A percentile compares a stretch with the other conserved stretches of the same genome.
Conservation (phyloP, 1,140 invertebrate genomes). For the Tribolium madens region DNA sequence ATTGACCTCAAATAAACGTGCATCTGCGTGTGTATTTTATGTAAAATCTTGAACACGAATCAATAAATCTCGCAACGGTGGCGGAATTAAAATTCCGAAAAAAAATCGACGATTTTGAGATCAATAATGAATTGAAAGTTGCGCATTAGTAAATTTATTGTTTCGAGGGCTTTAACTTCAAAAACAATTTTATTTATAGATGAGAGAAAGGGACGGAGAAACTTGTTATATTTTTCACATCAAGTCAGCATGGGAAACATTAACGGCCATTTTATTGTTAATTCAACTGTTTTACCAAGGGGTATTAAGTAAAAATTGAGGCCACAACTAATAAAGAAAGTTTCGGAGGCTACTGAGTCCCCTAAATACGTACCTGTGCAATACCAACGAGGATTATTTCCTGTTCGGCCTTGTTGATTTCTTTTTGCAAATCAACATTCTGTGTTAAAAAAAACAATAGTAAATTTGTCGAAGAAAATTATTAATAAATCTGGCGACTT, state of each 20-base stretch:
- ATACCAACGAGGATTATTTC: slow-evolving; percentile 69
- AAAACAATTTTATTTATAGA: slow-evolving; percentile 39
- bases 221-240: slow-evolving; percentile 42
- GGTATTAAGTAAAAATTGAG: background rate
- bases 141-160: slow-evolving; percentile 32
- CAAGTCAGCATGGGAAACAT: slow-evolving; percentile 17
- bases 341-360: background rate
- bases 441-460: slow-evolving; percentile 35
- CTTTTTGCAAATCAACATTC: slow-evolving; percentile 65
- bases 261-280: slow-evolving; percentile 39
- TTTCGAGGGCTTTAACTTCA: slow-evolving; percentile 26
- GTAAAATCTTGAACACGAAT: slow-evolving; percentile 36
- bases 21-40: slow-evolving; percentile 40
- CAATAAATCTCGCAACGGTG: slow-evolving; percentile 23
- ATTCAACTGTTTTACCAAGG: background rate
- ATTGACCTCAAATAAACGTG: slow-evolving; percentile 38
- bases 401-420: slow-evolving; percentile 69
- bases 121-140: slow-evolving; percentile 32
- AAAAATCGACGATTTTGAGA: slow-evolving; percentile 14
- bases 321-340: background rate
- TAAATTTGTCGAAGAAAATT: slow-evolving; percentile 29
- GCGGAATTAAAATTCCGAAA: slow-evolving; percentile 2
- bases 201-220: slow-evolving; percentile 11
- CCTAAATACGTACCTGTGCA: slow-evolving; percentile 67
- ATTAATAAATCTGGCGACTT: slow-evolving; percentile 62